Conservation (phyloP, 2,888 invertebrate genomes). For the Trichogramma evanescens region DNA sequence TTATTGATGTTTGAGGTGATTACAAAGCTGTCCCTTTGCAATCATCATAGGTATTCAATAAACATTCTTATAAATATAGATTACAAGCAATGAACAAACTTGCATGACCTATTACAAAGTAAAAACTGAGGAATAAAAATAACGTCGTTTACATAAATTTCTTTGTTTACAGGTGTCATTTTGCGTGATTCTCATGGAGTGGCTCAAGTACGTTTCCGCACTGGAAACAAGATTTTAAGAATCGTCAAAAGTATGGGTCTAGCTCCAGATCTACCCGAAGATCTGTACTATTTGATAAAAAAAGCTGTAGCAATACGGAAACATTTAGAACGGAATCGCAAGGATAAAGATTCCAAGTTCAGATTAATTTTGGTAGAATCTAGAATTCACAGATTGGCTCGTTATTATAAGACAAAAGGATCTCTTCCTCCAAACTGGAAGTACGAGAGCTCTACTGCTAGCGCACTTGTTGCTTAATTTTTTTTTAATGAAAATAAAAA, state of each 20-base stretch:
- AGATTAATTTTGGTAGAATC: constrained; percentile 97
- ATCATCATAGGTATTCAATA: too few species aligned
- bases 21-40: too few species aligned
- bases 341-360: constrained; percentile 99
- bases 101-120: neutral
- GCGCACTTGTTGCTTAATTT: constrained; percentile 92
- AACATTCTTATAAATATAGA: too few species aligned
- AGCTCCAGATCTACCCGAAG: constrained; percentile 96
- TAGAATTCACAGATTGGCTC: constrained; percentile 94
- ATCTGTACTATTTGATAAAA: constrained; percentile 97
- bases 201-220: constrained; percentile 97
- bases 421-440: constrained; percentile 98
- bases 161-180: constrained; percentile 74
- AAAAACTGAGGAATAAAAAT: too few species aligned
- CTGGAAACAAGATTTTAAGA: constrained; percentile 96
- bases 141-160: neutral
- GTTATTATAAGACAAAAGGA: constrained; percentile 96
- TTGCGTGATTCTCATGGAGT: constrained; percentile 98
- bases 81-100: too few species aligned
- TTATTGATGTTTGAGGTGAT: too few species aligned
- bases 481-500: constrained; percentile 13
- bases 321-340: constrained; percentile 96
- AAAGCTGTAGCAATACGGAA: constrained; percentile 99
- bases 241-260: constrained; percentile 97
- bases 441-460: constrained; percentile 97